Percentiles rank a stretch among this genome's conserved stretches.
phyloP scores from a whole-genome alignment of 2,113 vertebrate species.

The Etheostoma spectabile region DNA sequence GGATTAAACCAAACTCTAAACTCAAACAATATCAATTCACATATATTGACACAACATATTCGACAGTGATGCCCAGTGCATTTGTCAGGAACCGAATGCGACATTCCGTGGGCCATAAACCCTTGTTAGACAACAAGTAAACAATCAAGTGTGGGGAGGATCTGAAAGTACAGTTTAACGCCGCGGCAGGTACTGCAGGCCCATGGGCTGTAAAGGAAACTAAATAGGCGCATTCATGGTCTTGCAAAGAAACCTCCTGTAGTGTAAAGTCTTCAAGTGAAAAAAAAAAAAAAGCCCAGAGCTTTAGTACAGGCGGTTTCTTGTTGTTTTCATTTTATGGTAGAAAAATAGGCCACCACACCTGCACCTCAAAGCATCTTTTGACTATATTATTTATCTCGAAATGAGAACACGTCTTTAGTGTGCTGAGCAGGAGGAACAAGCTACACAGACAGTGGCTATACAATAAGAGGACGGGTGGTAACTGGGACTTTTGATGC shows the following conservation, averaged over 20 bases:
- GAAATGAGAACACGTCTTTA: slow-evolving; percentile 17
- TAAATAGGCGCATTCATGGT: slow-evolving; percentile 63
- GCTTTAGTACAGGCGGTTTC: slow-evolving; percentile 47
- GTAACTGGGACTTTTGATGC: not conserved
- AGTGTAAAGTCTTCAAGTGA: slow-evolving; percentile 46
- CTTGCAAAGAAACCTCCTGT: slow-evolving; percentile 67
- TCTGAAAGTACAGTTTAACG: slow-evolving; percentile 62
- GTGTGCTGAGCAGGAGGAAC: not conserved
- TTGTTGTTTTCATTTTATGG: slow-evolving; percentile 65
- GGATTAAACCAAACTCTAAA: not conserved
- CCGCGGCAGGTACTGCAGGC: slow-evolving; percentile 68
- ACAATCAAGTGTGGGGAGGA: slow-evolving; percentile 68
- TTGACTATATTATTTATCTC: slow-evolving; percentile 17
- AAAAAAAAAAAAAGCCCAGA: slow-evolving; percentile 43
- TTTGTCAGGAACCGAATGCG: slow-evolving; percentile 45
- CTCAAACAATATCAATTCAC: not conserved
- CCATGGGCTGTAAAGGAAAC: slow-evolving; percentile 62
- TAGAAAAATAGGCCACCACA: slow-evolving; percentile 58
- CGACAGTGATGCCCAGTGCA: not conserved
- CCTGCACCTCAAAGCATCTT: slow-evolving; percentile 54
- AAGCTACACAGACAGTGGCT: not conserved
- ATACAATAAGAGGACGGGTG: not conserved
- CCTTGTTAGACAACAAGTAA: slow-evolving; percentile 72
- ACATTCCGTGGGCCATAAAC: slow-evolving; percentile 67
- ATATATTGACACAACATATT: not conserved